These are phyloP conservation scores for Amphimedon queenslandica DNA, from an alignment of 37 sponge, comb jelly and placozoan species.

Conservation along the genomic window DNA sequence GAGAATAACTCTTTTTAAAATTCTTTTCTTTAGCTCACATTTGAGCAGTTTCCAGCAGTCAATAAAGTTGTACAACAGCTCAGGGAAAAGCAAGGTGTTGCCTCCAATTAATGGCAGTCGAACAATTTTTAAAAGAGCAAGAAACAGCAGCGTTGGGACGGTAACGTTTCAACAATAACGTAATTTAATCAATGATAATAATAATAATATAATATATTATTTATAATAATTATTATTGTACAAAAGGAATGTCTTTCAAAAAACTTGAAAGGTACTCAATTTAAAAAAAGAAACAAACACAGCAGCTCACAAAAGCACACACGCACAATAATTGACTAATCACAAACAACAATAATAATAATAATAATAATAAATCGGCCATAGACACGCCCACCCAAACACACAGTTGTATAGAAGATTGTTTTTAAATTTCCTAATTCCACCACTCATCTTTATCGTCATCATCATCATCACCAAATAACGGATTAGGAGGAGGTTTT, in stretches of 20 bases:
- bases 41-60: background rate
- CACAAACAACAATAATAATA: background rate
- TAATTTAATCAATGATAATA: no score
- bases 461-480: constrained; percentile 52
- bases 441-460: constrained; percentile 20
- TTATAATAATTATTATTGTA: no score
- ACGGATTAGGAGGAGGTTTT: background rate
- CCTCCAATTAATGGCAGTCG: no score
- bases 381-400: background rate
- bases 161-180: no score
- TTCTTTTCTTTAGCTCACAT: background rate
- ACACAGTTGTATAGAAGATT: background rate
- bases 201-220: no score
- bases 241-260: background rate
- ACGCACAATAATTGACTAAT: background rate
- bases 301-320: background rate
- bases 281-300: background rate
- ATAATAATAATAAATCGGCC: background rate
- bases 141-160: no score
- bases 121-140: no score
- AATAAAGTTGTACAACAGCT: background rate
- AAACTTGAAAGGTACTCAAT: background rate
- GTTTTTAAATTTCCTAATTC: no score
- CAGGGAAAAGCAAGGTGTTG: no score
- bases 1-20: background rate